Evolutionary conservation across 2,888 invertebrate species (phyloP).

Genomic region (Andrena fulva): DNA sequence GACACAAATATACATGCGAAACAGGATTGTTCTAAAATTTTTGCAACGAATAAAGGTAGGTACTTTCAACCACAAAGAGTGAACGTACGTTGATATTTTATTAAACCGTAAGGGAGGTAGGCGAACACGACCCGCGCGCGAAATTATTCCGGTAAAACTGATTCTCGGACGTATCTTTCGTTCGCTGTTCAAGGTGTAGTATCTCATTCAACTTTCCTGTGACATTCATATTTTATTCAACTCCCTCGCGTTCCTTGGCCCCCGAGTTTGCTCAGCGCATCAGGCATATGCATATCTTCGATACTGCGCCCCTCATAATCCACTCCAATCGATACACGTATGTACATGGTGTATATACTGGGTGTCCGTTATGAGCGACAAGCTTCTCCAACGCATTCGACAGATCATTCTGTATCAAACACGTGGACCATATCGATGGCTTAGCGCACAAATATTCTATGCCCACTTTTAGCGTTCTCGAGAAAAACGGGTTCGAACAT

Average conservation of each 20-base stretch:
- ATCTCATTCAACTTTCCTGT: constrained; percentile 37
- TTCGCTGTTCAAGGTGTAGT: neutral
- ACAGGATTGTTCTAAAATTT: too few species aligned
- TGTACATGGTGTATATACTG: constrained; percentile 6
- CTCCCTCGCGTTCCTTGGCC: constrained; percentile 29
- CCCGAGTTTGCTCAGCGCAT: constrained; percentile 18
- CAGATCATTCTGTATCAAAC: neutral
- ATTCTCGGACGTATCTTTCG: neutral
- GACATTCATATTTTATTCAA: constrained; percentile 55
- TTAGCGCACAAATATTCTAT: neutral
- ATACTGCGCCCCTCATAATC: constrained; percentile 31
- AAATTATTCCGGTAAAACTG: neutral
- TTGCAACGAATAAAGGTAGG: neutral
- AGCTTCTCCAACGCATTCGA: neutral
- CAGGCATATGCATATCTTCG: constrained; percentile 12
- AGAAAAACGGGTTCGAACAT: too few species aligned
- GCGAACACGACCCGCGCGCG: neutral
- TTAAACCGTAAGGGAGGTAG: neutral
- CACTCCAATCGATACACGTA: constrained; percentile 46
- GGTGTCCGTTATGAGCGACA: neutral
- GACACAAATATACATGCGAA: too few species aligned
- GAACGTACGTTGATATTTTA: neutral
- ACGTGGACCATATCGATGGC: neutral
- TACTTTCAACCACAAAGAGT: too few species aligned
- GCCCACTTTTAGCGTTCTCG: too few species aligned